Base-by-base conservation (phyloP, 2,113 vertebrate genomes). In the Holacanthus passer region DNA sequence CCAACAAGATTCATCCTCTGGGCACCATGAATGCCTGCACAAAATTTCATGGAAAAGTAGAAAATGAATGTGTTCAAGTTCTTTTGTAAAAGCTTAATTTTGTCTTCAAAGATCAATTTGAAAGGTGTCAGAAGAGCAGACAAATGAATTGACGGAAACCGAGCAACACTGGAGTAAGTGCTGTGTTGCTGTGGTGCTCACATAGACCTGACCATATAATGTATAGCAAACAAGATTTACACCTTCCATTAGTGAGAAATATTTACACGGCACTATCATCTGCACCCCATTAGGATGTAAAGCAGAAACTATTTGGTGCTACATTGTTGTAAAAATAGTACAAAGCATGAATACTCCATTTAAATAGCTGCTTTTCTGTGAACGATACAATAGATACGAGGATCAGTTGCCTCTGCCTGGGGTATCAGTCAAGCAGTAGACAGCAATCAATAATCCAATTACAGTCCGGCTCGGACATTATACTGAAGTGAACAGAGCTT, bases 401-500 rank as follows among this genome's bases (percentile, higher is more conserved):
- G 56, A 66, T 66, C 41, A 27, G 63, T 56, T 77, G 78, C 59
- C 65, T 88, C 65, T 27, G 71, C 77, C 53, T 19, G 20, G 39
- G 43, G 52, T 73, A 89, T 90, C 89, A 90, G 73, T 91, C 90
- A 83, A 84, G 68, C 48, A 55, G 56, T 22, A 58, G 89, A 89
- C 69, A 87, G 78, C 67, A 82, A 89, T 92, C 91, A 93, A 92
- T 92, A 92, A 87, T 84, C 78, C 74, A 91, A 86, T 89, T 90
- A 85, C 85, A 75, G 35, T 81, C 53, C 47, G 56, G 71, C 71
- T 76, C 24, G n/a, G 63, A 85, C 75, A 58, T 83, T 32, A 68
- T 48, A 16, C 53, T 66, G 62, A 39, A 69, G 75, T 48, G 31
- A 52, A 85, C 83, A 74, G 32, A 56, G 68, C 88, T 86, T 53